Evolutionary conservation across 2,113 vertebrate species (phyloP).

Genomic region (Tetrao urogallus): DNA sequence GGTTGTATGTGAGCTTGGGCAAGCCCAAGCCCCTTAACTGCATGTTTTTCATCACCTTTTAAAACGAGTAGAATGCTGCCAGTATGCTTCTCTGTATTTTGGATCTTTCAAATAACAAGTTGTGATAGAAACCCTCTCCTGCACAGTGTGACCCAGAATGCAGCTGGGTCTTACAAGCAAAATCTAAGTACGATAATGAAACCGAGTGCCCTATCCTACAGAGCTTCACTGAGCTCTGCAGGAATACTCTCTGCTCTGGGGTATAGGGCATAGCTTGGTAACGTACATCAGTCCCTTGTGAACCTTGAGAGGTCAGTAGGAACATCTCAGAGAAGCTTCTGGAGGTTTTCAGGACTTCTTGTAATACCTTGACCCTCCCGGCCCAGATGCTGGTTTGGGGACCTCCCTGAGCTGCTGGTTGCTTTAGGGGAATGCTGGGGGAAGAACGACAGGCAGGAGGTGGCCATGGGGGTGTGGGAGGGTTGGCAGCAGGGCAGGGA

Average conservation of each 20-base stretch:
- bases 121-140: background rate
- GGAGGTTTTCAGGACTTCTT: background rate
- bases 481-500: background rate
- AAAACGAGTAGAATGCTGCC: background rate
- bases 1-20: background rate
- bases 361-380: background rate
- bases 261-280: background rate
- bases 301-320: accelerated
- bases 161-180: background rate
- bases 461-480: background rate
- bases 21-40: background rate
- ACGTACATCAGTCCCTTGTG: background rate
- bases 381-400: background rate
- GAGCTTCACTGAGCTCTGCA: background rate
- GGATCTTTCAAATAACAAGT: background rate
- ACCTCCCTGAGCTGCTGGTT: background rate
- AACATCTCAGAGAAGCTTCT: background rate
- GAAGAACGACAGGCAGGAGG: background rate
- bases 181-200: background rate
- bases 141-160: background rate
- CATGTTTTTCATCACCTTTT: background rate
- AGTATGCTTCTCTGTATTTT: background rate
- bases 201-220: background rate
- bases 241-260: background rate
- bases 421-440: background rate